Conservation (phyloP, 1,140 invertebrate genomes). For the Solen grandis region DNA sequence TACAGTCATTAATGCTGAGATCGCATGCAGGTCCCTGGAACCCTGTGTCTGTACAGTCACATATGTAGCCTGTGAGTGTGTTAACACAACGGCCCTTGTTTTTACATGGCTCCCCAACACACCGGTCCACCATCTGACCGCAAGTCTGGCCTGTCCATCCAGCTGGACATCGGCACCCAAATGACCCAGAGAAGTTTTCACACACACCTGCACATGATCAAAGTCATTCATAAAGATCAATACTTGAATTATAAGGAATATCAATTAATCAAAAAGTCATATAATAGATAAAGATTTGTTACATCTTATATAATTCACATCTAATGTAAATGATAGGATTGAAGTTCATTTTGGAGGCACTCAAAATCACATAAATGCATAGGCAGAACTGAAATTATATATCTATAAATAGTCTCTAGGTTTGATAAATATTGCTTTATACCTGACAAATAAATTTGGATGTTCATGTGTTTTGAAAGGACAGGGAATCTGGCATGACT, state of each 20-base stretch:
- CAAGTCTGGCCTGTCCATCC: constrained; percentile 69
- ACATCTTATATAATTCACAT: too few relatives aligned
- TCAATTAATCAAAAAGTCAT: constrained; percentile 16
- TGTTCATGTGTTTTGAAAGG: too few relatives aligned
- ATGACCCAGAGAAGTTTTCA: constrained; percentile 59
- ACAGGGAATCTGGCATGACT: too few relatives aligned
- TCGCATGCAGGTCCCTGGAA: constrained; percentile 60
- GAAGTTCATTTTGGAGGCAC: too few relatives aligned
- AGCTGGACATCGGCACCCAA: constrained; percentile 58
- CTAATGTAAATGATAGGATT: neutral
- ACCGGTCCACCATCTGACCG: constrained; percentile 60
- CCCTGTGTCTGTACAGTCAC: constrained; percentile 90
- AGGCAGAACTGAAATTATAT: too few relatives aligned
- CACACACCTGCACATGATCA: constrained; percentile 66
- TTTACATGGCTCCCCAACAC: constrained; percentile 84
- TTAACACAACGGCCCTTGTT: constrained; percentile 96
- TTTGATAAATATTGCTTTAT: too few relatives aligned
- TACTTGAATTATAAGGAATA: constrained; percentile 75
- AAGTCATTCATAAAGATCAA: constrained; percentile 85
- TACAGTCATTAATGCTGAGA: constrained; percentile 56
- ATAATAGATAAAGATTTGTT: neutral
- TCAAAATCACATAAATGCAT: too few relatives aligned
- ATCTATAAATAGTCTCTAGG: too few relatives aligned
- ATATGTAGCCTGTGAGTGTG: constrained; percentile 94
- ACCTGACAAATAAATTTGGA: too few relatives aligned